These are phyloP conservation scores for Limnodromus scolopaceus DNA, from an alignment of 2,797 vertebrate genomes.

Conservation along the genomic window DNA sequence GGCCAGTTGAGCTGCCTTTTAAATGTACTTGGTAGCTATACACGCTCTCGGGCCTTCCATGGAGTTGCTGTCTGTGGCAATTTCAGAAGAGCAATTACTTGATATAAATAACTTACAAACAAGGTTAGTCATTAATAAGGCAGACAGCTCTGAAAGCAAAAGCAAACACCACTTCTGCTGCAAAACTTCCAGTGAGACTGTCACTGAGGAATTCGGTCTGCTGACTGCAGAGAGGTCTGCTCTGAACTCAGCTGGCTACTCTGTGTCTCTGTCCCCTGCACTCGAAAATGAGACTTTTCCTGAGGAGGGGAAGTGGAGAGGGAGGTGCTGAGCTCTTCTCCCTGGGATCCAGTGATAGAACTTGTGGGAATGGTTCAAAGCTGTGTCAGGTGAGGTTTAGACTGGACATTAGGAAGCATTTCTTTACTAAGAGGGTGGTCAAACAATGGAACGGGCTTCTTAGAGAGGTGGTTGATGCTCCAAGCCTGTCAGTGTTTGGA, in stretches of 20 bases:
- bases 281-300: background rate
- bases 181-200: background rate
- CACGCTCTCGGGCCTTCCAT: background rate
- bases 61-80: background rate
- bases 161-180: background rate
- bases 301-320: background rate
- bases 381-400: background rate
- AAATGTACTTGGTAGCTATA: background rate
- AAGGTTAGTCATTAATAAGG: constrained; percentile 7
- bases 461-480: background rate
- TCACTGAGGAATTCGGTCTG: background rate
- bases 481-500: background rate
- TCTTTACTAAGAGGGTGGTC: background rate
- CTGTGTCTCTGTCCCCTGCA: background rate
- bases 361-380: background rate
- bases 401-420: background rate
- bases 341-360: background rate
- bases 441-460: background rate
- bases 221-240: background rate
- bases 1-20: background rate
- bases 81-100: constrained; percentile 1
- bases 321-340: background rate
- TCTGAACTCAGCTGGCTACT: background rate
- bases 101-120: background rate
- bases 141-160: constrained; percentile 4